These are phyloP conservation scores for Chaetoderma sp. DNA, from an alignment of 2,888 invertebrate species.

Conservation along the genomic window DNA sequence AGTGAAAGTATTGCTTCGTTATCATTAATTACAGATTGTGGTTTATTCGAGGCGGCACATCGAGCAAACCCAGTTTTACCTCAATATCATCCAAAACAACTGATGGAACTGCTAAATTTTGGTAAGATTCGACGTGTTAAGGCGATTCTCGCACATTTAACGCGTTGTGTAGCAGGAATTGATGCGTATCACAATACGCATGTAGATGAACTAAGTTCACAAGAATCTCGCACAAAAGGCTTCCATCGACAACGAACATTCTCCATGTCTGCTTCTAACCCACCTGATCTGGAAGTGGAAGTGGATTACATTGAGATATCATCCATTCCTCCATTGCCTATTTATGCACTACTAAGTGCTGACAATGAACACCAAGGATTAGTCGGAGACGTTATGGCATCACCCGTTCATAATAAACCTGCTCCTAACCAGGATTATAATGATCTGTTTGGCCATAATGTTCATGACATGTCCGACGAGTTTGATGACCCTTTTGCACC, in stretches of 20 bases:
- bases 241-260: conserved; percentile 39
- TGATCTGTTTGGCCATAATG: conserved; percentile 78
- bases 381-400: conserved; percentile 18
- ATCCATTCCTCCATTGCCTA: conserved; percentile 96
- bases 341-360: conserved; percentile 95
- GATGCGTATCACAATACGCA: conserved; percentile 41
- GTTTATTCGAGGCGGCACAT: conserved; percentile 93
- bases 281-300: conserved; percentile 40
- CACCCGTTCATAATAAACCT: conserved; percentile 19
- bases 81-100: conserved; percentile 98
- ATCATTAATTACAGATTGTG: conserved; percentile 66
- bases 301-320: conserved; percentile 84
- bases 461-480: conserved; percentile 46
- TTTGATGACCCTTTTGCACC: conserved; percentile 50
- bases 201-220: conserved; percentile 42
- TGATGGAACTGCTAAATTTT: conserved; percentile 97
- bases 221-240: conserved; percentile 36
- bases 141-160: conserved; percentile 96
- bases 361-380: conserved; percentile 74
- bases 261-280: conserved; percentile 37
- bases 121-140: conserved; percentile 97
- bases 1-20: conserved; percentile 59
- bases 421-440: conserved; percentile 80
- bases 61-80: conserved; percentile 98
- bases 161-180: conserved; percentile 76